A percentile compares a stretch with the other conserved stretches of the same genome.
These are phyloP conservation scores for Hoplostethus mediterraneus DNA, from an alignment of 2,797 vertebrate genomes.

Conservation along the genomic window DNA sequence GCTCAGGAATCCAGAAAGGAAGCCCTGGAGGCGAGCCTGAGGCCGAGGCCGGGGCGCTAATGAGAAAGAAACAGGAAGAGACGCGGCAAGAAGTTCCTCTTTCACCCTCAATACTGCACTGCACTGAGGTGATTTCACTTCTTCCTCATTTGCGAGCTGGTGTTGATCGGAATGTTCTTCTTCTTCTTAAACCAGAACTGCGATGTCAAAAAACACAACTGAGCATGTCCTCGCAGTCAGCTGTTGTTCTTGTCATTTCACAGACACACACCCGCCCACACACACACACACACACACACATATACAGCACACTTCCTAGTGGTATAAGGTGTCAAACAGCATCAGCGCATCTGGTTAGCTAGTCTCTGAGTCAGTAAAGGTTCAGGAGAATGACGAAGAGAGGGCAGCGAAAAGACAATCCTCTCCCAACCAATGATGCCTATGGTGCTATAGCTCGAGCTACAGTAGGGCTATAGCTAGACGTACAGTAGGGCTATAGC, in stretches of 20 bases:
- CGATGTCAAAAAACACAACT: background rate
- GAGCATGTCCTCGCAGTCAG: background rate
- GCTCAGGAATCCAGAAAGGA: slow-evolving; percentile 37
- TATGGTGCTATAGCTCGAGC: too few species aligned
- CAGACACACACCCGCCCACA: background rate
- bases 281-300: background rate
- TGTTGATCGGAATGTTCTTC: background rate
- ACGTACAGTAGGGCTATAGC: too few species aligned
- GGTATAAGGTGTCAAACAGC: slow-evolving; percentile 27
- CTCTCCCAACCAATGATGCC: slow-evolving; percentile 26
- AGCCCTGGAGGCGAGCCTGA: slow-evolving; percentile 36
- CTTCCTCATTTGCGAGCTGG: slow-evolving; percentile 49
- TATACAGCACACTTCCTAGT: background rate
- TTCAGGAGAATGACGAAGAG: slow-evolving; percentile 53
- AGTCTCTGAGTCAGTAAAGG: slow-evolving; percentile 14
- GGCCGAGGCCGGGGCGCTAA: slow-evolving; percentile 44
- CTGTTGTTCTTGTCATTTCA: background rate
- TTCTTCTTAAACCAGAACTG: background rate
- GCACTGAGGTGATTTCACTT: background rate
- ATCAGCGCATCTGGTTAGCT: slow-evolving; percentile 49
- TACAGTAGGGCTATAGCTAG: too few species aligned
- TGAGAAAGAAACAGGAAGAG: slow-evolving; percentile 24
- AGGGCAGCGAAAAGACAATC: slow-evolving; percentile 31
- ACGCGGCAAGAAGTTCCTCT: slow-evolving; percentile 52
- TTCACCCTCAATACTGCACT: background rate